Percentiles rank a stretch among this genome's conserved stretches.
Conservation (phyloP, 2,888 invertebrate species). For the Odontothrips loti region DNA sequence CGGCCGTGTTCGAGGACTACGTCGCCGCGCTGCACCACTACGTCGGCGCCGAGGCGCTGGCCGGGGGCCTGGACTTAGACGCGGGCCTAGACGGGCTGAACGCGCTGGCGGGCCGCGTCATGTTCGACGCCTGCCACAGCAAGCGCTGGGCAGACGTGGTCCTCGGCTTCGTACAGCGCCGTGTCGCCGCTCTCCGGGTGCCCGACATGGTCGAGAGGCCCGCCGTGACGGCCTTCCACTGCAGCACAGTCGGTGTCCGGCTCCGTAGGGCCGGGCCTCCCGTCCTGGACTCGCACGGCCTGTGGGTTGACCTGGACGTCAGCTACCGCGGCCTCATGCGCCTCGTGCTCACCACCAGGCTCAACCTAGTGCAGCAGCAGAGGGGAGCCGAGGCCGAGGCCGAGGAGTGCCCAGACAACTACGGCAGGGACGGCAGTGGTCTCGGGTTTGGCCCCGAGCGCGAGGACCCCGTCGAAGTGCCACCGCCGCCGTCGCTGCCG, state of each 20-base stretch:
- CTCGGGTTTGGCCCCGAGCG: too few relatives aligned
- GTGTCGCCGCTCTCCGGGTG: background rate
- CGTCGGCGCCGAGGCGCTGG: background rate
- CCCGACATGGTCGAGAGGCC: background rate
- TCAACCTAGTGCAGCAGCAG: background rate
- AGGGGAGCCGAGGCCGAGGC: background rate
- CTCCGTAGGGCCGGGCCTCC: background rate
- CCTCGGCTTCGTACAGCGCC: background rate
- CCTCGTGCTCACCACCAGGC: background rate
- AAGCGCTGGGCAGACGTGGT: background rate
- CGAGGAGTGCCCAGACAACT: too few relatives aligned
- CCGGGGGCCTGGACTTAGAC: background rate
- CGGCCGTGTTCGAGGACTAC: background rate
- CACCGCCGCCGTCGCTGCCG: background rate
- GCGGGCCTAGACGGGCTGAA: background rate
- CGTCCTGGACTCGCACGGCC: background rate
- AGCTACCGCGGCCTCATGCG: background rate
- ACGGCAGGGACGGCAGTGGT: too few relatives aligned
- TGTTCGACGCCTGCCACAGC: background rate
- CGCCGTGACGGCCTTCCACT: background rate
- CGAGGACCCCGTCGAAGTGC: background rate
- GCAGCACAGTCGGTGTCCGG: background rate
- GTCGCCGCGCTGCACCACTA: slow-evolving; percentile 1
- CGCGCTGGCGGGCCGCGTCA: slow-evolving; percentile 3
- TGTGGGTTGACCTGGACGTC: slow-evolving; percentile 10